These are phyloP conservation scores for Collichthys lucidus DNA, from an alignment of 2,113 vertebrate genomes.

Conservation along the genomic window DNA sequence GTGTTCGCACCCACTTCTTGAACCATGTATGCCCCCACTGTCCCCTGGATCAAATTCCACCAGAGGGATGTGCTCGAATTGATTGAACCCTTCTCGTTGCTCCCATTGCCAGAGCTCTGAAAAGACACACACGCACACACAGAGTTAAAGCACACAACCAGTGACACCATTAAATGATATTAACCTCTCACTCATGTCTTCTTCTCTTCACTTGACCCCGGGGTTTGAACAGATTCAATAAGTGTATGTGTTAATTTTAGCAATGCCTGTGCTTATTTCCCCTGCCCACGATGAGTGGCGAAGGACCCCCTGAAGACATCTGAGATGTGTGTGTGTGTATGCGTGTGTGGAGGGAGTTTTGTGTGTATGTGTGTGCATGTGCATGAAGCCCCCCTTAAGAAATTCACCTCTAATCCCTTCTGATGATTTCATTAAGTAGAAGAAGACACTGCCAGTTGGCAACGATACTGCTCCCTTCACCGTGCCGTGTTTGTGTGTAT, in stretches of 20 bases:
- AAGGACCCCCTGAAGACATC: constrained; percentile 66
- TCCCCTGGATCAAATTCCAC: constrained; percentile 30
- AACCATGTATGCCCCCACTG: constrained; percentile 17
- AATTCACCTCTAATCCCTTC: constrained; percentile 75
- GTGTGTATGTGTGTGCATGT: constrained; percentile 13
- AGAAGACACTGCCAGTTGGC: constrained; percentile 75
- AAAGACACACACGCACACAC: constrained; percentile 22
- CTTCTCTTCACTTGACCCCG: constrained; percentile 51
- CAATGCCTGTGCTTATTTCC: constrained; percentile 65
- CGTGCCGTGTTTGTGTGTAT: constrained; percentile 54
- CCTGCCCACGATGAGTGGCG: constrained; percentile 50
- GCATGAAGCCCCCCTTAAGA: constrained; percentile 70
- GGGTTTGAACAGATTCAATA: constrained; percentile 62
- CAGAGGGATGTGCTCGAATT: constrained; percentile 27
- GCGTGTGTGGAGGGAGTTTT: neutral
- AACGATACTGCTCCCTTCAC: constrained; percentile 65
- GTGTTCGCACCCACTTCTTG: neutral
- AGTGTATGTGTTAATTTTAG: constrained; percentile 72
- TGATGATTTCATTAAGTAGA: constrained; percentile 80
- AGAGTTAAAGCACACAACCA: constrained; percentile 55
- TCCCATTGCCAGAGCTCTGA: constrained; percentile 10
- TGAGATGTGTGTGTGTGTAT: constrained; percentile 38
- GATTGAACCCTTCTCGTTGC: constrained; percentile 42
- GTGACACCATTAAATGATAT: constrained; percentile 59
- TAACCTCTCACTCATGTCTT: constrained; percentile 50